Evolutionary conservation across 2,797 vertebrate genomes (phyloP).

Genomic region (Coccyzus lansbergi): DNA sequence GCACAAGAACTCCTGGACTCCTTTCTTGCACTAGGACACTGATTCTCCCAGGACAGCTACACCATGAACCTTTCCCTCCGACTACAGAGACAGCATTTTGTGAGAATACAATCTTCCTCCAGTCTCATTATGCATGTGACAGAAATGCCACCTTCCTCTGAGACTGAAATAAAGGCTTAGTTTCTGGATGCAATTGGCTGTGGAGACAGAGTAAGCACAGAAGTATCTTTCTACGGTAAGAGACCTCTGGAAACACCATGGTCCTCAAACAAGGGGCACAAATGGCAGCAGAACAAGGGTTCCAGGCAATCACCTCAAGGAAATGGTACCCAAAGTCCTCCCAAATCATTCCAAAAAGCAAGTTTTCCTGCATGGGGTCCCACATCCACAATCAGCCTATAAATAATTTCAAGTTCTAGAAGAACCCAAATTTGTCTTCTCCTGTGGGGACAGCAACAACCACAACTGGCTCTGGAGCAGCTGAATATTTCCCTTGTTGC

Average conservation of each 20-base stretch:
- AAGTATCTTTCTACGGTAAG: neutral
- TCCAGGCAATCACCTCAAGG: neutral
- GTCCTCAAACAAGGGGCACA: neutral
- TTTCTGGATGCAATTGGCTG: neutral
- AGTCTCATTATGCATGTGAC: neutral
- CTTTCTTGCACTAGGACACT: neutral
- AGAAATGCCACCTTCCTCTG: neutral
- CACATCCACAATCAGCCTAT: neutral
- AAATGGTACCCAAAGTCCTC: neutral
- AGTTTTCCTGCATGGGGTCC: fast-evolving
- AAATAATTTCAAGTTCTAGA: neutral
- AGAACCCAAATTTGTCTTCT: neutral
- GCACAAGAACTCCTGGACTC: fast-evolving
- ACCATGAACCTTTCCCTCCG: fast-evolving
- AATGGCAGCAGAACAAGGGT: neutral
- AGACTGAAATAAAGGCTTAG: neutral
- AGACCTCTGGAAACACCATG: neutral
- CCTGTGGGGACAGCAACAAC: fast-evolving
- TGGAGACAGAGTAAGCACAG: neutral
- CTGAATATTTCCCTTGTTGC: neutral
- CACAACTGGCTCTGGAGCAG: neutral
- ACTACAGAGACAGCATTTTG: neutral
- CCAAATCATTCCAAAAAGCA: neutral
- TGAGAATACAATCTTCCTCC: neutral
- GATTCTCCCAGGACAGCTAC: neutral